These are phyloP conservation scores for Paraplagusia blochii DNA, from an alignment of 2,113 vertebrate species.

Conservation along the genomic window DNA sequence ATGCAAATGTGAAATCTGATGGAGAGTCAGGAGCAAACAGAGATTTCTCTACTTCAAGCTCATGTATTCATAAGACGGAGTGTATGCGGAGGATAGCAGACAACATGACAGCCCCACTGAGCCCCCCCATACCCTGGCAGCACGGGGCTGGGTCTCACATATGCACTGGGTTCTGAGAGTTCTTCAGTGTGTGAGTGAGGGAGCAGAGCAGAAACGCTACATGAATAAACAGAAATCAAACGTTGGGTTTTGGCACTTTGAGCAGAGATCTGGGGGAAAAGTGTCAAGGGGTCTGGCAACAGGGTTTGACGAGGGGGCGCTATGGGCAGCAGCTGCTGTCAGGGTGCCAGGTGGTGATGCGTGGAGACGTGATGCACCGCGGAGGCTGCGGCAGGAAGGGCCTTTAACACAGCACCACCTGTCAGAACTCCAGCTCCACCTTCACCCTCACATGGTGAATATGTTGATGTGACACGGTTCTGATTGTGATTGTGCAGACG, in stretches of 20 bases:
- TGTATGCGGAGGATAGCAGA: slow-evolving; percentile 48
- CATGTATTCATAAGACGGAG: slow-evolving; percentile 63
- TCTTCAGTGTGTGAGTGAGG: slow-evolving; percentile 29
- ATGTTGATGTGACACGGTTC: no score
- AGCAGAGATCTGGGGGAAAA: slow-evolving; percentile 42
- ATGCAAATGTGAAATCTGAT: slow-evolving; percentile 41
- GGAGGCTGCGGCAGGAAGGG: slow-evolving; percentile 19
- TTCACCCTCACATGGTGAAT: no score
- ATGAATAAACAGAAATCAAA: slow-evolving; percentile 73
- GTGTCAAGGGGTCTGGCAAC: slow-evolving; percentile 57
- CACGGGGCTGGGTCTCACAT: slow-evolving; percentile 53
- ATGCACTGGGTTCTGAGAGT: slow-evolving; percentile 59
- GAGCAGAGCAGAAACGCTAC: slow-evolving; percentile 44
- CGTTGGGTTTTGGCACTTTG: slow-evolving; percentile 61
- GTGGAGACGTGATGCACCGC: slow-evolving; percentile 43
- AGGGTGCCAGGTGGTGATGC: slow-evolving; percentile 72
- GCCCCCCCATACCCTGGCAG: slow-evolving; percentile 63
- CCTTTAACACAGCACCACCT: slow-evolving; percentile 36
- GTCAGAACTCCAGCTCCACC: slow-evolving; percentile 32
- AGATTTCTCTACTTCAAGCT: slow-evolving; percentile 54
- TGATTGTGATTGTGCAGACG: no score
- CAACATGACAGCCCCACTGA: slow-evolving; percentile 70
- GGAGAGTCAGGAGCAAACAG: slow-evolving; percentile 32
- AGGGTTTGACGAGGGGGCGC: slow-evolving; percentile 58
- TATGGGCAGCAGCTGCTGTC: slow-evolving; percentile 65